Percentiles rank a stretch among this genome's conserved stretches.
Evolutionary conservation across 2,797 vertebrate genomes (phyloP).

Genomic region (Sebastes minor): DNA sequence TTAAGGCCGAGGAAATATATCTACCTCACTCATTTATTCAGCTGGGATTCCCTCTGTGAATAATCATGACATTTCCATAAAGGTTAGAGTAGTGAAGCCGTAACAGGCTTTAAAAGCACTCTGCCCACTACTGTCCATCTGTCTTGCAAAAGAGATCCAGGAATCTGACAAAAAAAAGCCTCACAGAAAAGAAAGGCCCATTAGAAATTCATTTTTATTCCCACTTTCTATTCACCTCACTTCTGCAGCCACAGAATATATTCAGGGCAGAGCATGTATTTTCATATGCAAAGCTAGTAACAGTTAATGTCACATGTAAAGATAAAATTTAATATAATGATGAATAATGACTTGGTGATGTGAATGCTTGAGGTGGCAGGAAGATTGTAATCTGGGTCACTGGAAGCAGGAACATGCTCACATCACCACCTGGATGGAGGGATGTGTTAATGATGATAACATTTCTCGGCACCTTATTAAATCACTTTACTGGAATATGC

Average conservation of each 20-base stretch:
- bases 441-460: background rate
- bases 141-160: conserved; percentile 20
- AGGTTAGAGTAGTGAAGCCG: conserved; percentile 44
- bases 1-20: conserved; percentile 24
- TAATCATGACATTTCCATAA: conserved; percentile 52
- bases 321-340: conserved; percentile 13
- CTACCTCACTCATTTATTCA: conserved; percentile 29
- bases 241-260: background rate
- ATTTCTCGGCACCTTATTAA: conserved; percentile 4
- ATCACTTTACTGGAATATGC: background rate
- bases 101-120: conserved; percentile 29
- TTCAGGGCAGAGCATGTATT: background rate
- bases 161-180: background rate
- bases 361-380: conserved; percentile 1
- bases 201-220: conserved; percentile 13
- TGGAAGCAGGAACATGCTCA: background rate
- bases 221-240: background rate
- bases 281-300: conserved; percentile 11
- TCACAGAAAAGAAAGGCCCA: background rate
- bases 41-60: conserved; percentile 26
- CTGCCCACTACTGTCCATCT: conserved; percentile 30
- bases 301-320: conserved; percentile 18
- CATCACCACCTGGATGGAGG: conserved; percentile 9
- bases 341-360: conserved; percentile 25
- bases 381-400: conserved; percentile 3